Evolutionary conservation across 2,113 vertebrate species (phyloP).

Genomic region (Pygoscelis antarcticus): DNA sequence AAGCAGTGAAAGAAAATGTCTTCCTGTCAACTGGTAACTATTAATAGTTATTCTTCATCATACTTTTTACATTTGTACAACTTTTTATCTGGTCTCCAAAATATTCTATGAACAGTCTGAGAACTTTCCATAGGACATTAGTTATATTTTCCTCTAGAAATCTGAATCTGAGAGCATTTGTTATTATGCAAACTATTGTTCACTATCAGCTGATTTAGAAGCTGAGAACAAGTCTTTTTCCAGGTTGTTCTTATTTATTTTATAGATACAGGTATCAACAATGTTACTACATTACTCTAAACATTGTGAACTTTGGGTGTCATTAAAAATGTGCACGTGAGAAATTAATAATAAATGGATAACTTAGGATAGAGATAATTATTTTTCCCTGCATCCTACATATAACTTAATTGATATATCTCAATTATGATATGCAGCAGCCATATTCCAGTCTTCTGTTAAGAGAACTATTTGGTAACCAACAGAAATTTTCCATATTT

Average conservation of each 20-base stretch:
- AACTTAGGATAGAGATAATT: neutral
- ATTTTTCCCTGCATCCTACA: neutral
- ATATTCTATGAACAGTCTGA: neutral
- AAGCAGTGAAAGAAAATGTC: neutral
- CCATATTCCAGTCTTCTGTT: neutral
- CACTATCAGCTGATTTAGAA: neutral
- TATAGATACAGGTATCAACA: neutral
- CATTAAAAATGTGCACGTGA: neutral
- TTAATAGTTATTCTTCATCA: neutral
- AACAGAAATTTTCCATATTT: neutral
- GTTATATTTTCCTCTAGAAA: conserved; percentile 10
- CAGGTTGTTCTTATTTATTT: neutral
- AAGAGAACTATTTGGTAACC: neutral
- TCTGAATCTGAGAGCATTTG: neutral
- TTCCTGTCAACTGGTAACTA: neutral
- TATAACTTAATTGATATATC: neutral
- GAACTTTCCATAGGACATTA: neutral
- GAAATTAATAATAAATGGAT: neutral
- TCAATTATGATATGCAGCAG: neutral
- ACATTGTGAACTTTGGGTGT: neutral
- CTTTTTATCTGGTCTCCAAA: neutral
- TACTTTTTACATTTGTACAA: neutral
- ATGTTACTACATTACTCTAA: neutral
- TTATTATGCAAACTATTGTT: neutral
- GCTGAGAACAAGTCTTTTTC: neutral